Conservation (phyloP, 2,888 invertebrate genomes). For the Allophyes oxyacanthae region DNA sequence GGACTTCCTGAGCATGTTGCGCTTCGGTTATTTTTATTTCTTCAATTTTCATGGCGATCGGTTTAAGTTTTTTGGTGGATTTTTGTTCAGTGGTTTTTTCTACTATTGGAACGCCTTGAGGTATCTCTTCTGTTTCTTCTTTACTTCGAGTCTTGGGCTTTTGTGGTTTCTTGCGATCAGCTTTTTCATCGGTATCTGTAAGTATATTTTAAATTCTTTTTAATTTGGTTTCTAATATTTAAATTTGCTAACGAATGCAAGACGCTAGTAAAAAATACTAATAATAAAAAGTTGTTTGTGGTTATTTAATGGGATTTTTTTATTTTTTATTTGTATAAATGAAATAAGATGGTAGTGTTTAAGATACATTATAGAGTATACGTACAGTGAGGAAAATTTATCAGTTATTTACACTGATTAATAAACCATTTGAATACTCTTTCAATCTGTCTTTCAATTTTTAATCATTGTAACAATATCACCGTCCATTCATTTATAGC, state of each 20-base stretch:
- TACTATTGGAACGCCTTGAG: constrained; percentile 1
- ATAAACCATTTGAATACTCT: too few species aligned
- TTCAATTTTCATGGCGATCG: constrained; percentile 90
- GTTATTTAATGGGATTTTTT: too few species aligned
- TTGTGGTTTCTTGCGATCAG: constrained; percentile 36
- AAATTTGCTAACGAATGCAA: background rate
- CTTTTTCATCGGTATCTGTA: constrained; percentile 24
- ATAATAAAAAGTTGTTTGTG: too few species aligned
- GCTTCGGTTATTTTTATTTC: constrained; percentile 89
- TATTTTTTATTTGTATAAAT: too few species aligned
- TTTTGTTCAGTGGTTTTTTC: constrained; percentile 22
- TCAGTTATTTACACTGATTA: too few species aligned
- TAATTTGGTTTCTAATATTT: constrained; percentile 10
- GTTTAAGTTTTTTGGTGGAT: constrained; percentile 62
- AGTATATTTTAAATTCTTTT: constrained; percentile 17
- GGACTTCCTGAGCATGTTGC: constrained; percentile 89
- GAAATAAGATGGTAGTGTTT: too few species aligned
- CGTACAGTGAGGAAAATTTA: too few species aligned
- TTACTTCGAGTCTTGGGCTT: constrained; percentile 13
- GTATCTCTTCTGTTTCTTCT: constrained; percentile 23
- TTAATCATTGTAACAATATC: too few species aligned
- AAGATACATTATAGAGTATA: too few species aligned
- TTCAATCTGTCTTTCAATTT: too few species aligned
- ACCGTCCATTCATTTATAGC: too few species aligned
- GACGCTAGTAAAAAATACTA: too few species aligned